These are phyloP conservation scores for Syrphus vitripennis DNA, from an alignment of 2,888 invertebrate species.

Conservation along the genomic window DNA sequence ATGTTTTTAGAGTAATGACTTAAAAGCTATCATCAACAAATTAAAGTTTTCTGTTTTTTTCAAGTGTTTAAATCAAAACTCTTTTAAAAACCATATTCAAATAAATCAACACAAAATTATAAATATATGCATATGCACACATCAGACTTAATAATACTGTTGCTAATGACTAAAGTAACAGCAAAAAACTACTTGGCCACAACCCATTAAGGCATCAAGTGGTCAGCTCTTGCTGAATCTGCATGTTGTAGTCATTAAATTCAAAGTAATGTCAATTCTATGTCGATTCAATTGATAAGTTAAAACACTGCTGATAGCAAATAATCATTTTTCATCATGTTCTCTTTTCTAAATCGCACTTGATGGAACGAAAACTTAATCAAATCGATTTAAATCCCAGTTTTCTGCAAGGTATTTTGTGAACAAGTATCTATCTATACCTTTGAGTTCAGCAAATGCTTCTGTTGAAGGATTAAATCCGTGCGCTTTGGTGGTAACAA, in stretches of 20 bases:
- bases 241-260: neutral
- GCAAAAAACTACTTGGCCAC: neutral
- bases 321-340: neutral
- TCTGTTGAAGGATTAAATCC: slow-evolving; percentile 9
- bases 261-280: no score
- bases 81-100: neutral
- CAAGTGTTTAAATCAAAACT: neutral
- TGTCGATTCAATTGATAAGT: neutral
- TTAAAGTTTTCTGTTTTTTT: no score
- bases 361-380: slow-evolving; percentile 1
- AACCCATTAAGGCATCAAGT: neutral
- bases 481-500: neutral
- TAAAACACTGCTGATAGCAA: neutral
- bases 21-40: no score
- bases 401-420: neutral
- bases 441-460: neutral
- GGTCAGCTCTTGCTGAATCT: neutral
- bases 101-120: neutral
- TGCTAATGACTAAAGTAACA: slow-evolving; percentile 35
- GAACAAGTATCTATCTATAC: neutral
- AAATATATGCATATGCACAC: no score
- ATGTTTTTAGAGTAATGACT: no score
- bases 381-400: neutral
- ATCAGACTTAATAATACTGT: slow-evolving; percentile 39
- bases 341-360: neutral